These are phyloP conservation scores for Drosophila albomicans DNA, from an alignment of 1,140 invertebrate genomes.

Conservation along the genomic window DNA sequence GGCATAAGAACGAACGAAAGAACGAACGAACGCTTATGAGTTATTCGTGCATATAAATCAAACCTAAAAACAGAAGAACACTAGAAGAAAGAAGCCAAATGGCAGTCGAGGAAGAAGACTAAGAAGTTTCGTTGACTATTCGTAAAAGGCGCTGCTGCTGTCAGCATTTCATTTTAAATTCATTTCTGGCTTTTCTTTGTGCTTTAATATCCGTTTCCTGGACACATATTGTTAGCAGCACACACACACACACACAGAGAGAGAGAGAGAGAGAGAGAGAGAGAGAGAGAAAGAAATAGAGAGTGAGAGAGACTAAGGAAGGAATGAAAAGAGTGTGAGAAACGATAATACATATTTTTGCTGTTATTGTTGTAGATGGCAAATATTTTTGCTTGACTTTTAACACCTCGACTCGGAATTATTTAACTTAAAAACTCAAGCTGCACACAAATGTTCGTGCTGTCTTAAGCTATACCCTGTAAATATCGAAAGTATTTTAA, in stretches of 20 bases:
- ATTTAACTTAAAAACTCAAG: constrained; percentile 40
- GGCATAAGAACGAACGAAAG: constrained; percentile 3
- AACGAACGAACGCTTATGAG: constrained; percentile 18
- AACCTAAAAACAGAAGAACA: not conserved
- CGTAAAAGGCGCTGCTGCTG: constrained; percentile 19
- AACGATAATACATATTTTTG: constrained; percentile 3
- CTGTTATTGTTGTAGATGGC: constrained; percentile 21
- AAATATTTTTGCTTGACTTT: constrained; percentile 53
- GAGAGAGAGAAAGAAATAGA: no score
- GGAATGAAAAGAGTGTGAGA: no score
- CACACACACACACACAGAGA: not conserved
- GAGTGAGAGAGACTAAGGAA: no score
- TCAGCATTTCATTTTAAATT: constrained; percentile 60
- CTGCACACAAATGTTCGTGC: constrained; percentile 20
- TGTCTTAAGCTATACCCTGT: constrained; percentile 13
- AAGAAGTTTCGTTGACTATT: constrained; percentile 14
- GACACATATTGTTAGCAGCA: constrained; percentile 53
- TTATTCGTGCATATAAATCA: constrained; percentile 49
- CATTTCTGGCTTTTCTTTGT: constrained; percentile 43
- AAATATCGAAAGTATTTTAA: not conserved
- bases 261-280: not conserved
- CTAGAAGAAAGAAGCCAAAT: not conserved
- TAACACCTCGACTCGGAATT: constrained; percentile 40
- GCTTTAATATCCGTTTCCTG: constrained; percentile 76
- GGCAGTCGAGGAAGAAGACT: constrained; percentile 23